Evolutionary conservation across 1,140 invertebrate species (phyloP).

Genomic region (Conus ventricosus): DNA sequence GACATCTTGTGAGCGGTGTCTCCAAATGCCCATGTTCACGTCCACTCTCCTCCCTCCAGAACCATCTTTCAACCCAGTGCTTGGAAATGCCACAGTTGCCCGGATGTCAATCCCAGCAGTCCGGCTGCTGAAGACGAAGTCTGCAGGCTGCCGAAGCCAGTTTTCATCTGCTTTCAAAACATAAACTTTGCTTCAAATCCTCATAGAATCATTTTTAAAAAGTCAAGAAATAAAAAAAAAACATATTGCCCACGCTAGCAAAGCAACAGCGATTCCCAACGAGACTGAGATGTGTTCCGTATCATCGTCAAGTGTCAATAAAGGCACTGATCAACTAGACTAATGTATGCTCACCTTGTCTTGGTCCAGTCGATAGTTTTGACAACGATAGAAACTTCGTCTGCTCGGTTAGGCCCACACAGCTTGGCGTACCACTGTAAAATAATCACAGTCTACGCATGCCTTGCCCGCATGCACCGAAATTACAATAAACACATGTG

Average conservation of each 20-base stretch:
- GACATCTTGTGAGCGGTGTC: slow-evolving; percentile 44
- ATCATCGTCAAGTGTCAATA: background rate
- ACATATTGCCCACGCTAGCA: background rate
- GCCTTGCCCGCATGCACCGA: background rate
- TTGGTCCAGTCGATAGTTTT: background rate
- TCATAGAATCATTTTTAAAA: background rate
- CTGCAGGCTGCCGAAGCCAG: background rate
- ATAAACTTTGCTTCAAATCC: background rate
- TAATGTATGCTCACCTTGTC: slow-evolving; percentile 10
- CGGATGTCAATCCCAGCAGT: slow-evolving; percentile 45
- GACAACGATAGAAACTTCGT: background rate
- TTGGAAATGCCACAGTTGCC: slow-evolving; percentile 42
- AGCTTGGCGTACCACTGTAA: background rate
- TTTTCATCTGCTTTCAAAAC: background rate
- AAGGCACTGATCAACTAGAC: background rate
- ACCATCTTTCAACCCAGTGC: slow-evolving; percentile 42
- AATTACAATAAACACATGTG: background rate
- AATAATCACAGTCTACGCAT: background rate
- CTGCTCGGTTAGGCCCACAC: background rate
- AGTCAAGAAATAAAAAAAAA: background rate
- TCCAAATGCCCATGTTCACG: slow-evolving; percentile 44
- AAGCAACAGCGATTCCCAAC: background rate
- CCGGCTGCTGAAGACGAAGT: slow-evolving; percentile 18
- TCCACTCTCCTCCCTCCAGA: slow-evolving; percentile 43
- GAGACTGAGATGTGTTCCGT: background rate